Conservation (phyloP, 2,888 invertebrate genomes). For the Halictus quadricinctus region DNA sequence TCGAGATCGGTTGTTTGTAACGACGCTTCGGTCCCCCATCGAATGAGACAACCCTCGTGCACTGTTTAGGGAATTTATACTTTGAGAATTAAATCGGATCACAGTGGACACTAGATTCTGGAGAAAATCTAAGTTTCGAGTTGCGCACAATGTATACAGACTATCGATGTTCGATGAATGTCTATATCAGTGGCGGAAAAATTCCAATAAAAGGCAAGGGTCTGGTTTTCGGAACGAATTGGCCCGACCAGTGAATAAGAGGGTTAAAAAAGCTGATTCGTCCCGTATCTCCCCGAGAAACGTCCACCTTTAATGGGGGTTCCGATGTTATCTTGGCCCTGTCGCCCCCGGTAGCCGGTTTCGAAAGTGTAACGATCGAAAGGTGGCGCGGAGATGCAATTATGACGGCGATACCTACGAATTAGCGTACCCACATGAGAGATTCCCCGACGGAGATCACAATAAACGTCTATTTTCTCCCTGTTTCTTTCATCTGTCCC, state of each 20-base stretch:
- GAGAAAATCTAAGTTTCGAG: too few species aligned
- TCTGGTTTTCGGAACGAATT: background rate
- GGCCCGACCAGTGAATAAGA: background rate
- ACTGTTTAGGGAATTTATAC: too few species aligned
- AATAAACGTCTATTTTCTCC: constrained; percentile 46
- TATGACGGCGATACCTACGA: constrained; percentile 33
- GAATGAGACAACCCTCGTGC: too few species aligned
- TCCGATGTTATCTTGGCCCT: background rate
- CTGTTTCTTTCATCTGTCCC: constrained; percentile 36
- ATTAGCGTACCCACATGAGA: constrained; percentile 56
- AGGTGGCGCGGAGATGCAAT: constrained; percentile 17
- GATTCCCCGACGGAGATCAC: constrained; percentile 48
- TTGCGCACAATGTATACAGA: too few species aligned
- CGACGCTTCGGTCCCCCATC: too few species aligned
- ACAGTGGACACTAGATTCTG: too few species aligned
- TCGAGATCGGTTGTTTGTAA: too few species aligned
- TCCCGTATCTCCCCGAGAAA: background rate
- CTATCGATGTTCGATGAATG: too few species aligned
- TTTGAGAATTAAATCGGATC: too few species aligned
- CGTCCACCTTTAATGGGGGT: background rate
- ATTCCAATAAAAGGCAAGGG: background rate
- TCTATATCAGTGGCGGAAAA: too few species aligned
- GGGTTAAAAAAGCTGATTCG: background rate
- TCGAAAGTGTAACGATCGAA: background rate
- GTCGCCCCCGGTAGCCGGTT: background rate